Evolutionary conservation across 2,888 invertebrate genomes (phyloP).

Genomic region (Eueremaeus valkanovi): DNA sequence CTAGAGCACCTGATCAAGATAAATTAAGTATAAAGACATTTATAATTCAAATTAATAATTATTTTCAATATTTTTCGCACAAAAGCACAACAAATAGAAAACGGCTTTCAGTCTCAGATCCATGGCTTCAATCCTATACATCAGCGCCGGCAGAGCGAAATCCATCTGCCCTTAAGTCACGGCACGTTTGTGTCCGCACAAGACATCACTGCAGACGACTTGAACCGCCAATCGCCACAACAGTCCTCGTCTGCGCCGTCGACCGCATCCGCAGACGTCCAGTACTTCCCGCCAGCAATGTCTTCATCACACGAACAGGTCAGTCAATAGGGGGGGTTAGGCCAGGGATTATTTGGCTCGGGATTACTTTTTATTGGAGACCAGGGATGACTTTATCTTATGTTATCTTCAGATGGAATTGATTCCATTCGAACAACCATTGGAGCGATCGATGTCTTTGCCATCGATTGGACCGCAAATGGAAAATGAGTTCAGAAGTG

Average conservation of each 20-base stretch:
- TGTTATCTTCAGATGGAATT: neutral
- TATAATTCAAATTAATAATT: too few relatives aligned
- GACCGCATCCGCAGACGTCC: neutral
- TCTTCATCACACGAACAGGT: neutral
- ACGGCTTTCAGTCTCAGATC: too few relatives aligned
- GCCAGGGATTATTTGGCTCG: neutral
- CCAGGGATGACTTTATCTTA: too few relatives aligned
- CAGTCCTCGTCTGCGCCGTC: slow-evolving; percentile 7
- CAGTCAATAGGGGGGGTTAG: neutral
- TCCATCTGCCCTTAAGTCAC: neutral
- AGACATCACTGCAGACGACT: neutral
- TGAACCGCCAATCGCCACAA: neutral
- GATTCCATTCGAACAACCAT: neutral
- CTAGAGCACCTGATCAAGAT: too few relatives aligned
- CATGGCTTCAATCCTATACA: too few relatives aligned
- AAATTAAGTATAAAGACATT: too few relatives aligned
- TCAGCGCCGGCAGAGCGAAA: neutral
- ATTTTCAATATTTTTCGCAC: too few relatives aligned
- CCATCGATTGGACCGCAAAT: neutral
- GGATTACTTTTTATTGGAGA: too few relatives aligned
- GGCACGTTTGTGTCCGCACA: neutral
- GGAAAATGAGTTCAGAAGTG: neutral
- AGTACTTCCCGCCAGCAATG: neutral
- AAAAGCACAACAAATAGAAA: too few relatives aligned
- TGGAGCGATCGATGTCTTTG: slow-evolving; percentile 28